Evolutionary conservation across 2,113 vertebrate species (phyloP).

Genomic region (Leiothrix lutea): DNA sequence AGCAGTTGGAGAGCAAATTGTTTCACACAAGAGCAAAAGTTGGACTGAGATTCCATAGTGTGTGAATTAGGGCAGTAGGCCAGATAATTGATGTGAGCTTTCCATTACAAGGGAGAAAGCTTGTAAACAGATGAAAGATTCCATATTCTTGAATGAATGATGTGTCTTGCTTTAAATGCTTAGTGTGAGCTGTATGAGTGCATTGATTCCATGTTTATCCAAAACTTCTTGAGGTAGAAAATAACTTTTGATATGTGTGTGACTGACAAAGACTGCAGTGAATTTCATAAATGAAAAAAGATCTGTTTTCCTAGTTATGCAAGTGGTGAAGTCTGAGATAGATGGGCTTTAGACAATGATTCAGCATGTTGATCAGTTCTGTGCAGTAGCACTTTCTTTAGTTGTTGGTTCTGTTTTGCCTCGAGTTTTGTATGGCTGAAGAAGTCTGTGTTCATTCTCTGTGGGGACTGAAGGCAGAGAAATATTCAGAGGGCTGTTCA

Average conservation of each 20-base stretch:
- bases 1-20: not conserved
- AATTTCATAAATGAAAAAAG: not conserved
- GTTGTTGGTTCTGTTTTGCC: not conserved
- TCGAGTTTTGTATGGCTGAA: not conserved
- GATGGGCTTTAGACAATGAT: not conserved
- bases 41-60: not conserved
- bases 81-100: not conserved
- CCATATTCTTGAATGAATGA: not conserved
- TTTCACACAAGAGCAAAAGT: not conserved
- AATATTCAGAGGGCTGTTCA: not conserved
- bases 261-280: not conserved
- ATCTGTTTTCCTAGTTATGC: not conserved
- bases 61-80: not conserved
- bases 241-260: not conserved
- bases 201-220: not conserved
- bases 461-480: not conserved
- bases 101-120: not conserved
- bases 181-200: fast-evolving
- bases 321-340: not conserved
- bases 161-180: not conserved
- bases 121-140: not conserved
- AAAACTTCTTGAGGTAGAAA: not conserved
- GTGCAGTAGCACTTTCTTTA: not conserved
- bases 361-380: not conserved
- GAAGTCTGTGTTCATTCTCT: not conserved